phyloP scores from a whole-genome alignment of 2,113 vertebrate genomes.

The Pelusios castaneus region DNA sequence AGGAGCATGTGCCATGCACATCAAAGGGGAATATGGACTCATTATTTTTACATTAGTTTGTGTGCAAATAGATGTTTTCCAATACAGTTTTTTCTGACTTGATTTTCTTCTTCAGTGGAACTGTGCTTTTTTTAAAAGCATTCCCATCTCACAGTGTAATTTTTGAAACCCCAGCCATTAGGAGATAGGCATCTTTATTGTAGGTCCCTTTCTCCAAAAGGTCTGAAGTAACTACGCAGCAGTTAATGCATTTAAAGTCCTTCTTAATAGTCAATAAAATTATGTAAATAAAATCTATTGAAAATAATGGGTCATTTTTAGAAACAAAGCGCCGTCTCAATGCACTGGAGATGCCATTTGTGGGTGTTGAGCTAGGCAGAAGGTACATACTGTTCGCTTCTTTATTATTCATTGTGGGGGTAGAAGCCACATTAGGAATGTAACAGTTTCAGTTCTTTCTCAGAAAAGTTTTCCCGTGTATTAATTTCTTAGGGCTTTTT shows the following conservation, averaged over 20 bases:
- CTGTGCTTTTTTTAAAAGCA: conserved; percentile 69
- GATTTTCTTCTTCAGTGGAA: conserved; percentile 82
- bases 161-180: conserved; percentile 64
- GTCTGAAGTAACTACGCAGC: conserved; percentile 40
- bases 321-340: conserved; percentile 21
- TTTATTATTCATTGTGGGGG: background rate
- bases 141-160: conserved; percentile 69
- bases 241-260: conserved; percentile 63
- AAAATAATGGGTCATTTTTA: conserved; percentile 44
- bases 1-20: conserved; percentile 82
- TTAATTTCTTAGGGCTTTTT: background rate
- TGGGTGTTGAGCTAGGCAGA: background rate
- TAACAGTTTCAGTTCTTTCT: background rate
- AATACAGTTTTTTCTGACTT: conserved; percentile 77
- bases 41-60: conserved; percentile 88
- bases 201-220: conserved; percentile 40
- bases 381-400: background rate
- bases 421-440: rapidly evolving
- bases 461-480: background rate
- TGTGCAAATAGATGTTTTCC: conserved; percentile 84
- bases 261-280: conserved; percentile 37
- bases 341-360: background rate
- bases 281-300: conserved; percentile 64
- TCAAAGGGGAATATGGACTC: conserved; percentile 83
- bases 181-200: conserved; percentile 49